Evolutionary conservation across 1,140 invertebrate genomes (phyloP).

Genomic region (Metaphire vulgaris): DNA sequence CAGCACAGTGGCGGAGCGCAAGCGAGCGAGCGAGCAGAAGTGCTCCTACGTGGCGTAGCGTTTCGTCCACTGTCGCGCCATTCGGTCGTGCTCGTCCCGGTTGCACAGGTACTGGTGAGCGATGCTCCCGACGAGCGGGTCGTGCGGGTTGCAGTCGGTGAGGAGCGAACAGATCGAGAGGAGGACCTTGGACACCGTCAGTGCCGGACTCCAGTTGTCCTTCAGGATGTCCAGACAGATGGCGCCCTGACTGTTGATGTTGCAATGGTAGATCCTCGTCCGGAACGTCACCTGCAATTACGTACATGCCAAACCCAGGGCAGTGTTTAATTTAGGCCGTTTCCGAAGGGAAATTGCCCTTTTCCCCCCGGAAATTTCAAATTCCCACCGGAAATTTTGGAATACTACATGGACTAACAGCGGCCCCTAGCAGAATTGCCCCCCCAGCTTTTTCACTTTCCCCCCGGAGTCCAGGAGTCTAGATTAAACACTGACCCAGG

Average conservation of each 20-base stretch:
- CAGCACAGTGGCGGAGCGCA: too few species aligned
- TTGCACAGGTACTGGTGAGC: conserved; percentile 96
- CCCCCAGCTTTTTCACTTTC: too few species aligned
- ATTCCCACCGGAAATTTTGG: too few species aligned
- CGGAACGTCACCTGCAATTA: conserved; percentile 94
- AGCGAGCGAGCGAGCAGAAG: too few species aligned
- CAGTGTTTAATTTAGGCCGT: too few species aligned
- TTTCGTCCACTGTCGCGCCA: conserved; percentile 96
- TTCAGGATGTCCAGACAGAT: conserved; percentile 53
- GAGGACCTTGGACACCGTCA: conserved; percentile 55
- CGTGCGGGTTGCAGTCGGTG: conserved; percentile 62
- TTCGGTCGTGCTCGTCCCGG: conserved; percentile 92
- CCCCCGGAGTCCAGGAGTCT: too few species aligned
- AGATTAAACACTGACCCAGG: too few species aligned
- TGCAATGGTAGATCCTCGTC: conserved; percentile 52
- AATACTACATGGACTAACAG: too few species aligned
- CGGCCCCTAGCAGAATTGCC: too few species aligned
- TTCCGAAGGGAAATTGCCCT: too few species aligned
- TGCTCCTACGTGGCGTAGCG: conserved; percentile 93
- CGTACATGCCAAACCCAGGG: too few species aligned
- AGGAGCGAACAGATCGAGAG: conserved; percentile 76
- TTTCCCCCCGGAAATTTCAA: too few species aligned
- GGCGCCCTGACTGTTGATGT: conserved; percentile 52
- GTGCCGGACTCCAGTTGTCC: conserved; percentile 52
- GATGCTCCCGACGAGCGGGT: conserved; percentile 94